These are phyloP conservation scores for Epirrhoe tristata DNA, from an alignment of 2,888 invertebrate species.

Conservation along the genomic window DNA sequence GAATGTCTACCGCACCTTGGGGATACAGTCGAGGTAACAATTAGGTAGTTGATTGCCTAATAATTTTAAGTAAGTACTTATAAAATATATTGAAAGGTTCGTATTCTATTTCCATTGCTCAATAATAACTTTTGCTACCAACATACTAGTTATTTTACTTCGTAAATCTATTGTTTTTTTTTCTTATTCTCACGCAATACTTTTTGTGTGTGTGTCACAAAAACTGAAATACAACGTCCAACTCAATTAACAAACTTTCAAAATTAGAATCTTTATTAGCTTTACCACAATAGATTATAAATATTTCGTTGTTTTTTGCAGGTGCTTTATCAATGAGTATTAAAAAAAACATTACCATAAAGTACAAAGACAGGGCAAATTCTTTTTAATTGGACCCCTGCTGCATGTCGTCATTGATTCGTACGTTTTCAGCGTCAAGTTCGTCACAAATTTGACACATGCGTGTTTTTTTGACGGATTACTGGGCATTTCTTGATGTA, in stretches of 20 bases:
- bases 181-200: slow-evolving; percentile 50
- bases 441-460: slow-evolving; percentile 20
- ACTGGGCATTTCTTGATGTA: not conserved
- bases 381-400: slow-evolving; percentile 73
- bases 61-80: no score
- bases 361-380: slow-evolving; percentile 66
- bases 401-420: slow-evolving; percentile 45
- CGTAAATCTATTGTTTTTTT: slow-evolving; percentile 46
- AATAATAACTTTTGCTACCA: not conserved
- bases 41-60: no score
- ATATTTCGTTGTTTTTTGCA: slow-evolving; percentile 1
- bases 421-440: slow-evolving; percentile 47
- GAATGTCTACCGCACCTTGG: no score
- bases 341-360: not conserved
- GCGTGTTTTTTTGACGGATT: not conserved
- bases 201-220: slow-evolving; percentile 50
- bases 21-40: no score
- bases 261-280: not conserved
- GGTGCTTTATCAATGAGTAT: not conserved
- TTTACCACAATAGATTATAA: not conserved
- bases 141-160: slow-evolving; percentile 1
- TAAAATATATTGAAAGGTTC: no score
- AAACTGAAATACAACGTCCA: slow-evolving; percentile 60
- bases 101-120: not conserved
- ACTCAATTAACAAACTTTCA: slow-evolving; percentile 60